phyloP scores from a whole-genome alignment of 2,888 invertebrate genomes.

The Trichogramma dendrolimi region DNA sequence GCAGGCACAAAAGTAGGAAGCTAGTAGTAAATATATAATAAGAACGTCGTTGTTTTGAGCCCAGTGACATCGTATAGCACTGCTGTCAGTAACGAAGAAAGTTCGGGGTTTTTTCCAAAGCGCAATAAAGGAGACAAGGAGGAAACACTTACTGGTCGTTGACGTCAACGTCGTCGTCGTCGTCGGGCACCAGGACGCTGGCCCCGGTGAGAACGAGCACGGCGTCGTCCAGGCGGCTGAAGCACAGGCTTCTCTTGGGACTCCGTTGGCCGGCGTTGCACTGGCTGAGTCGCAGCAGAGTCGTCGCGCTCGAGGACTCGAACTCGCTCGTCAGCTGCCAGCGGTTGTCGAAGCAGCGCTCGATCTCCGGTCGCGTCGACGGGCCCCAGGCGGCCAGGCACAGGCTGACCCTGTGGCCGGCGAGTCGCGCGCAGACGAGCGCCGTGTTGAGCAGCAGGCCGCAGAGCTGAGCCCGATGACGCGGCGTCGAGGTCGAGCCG shows the following conservation, averaged over 20 bases:
- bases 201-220: slow-evolving; percentile 6
- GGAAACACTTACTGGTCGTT: too few species aligned
- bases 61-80: too few species aligned
- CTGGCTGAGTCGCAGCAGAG: too few species aligned
- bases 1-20: too few species aligned
- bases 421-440: slow-evolving; percentile 5
- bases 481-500: slow-evolving; percentile 33
- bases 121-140: too few species aligned
- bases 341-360: slow-evolving; percentile 31
- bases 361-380: slow-evolving; percentile 9
- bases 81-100: too few species aligned
- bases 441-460: slow-evolving; percentile 36
- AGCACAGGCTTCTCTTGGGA: slow-evolving; percentile 7
- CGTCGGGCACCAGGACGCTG: not conserved
- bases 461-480: slow-evolving; percentile 31
- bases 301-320: not conserved
- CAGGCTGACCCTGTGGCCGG: not conserved
- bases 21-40: too few species aligned
- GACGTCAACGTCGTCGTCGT: not conserved
- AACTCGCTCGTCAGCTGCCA: slow-evolving; percentile 22
- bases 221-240: slow-evolving; percentile 17
- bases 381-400: slow-evolving; percentile 1
- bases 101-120: too few species aligned
- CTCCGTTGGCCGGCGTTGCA: not conserved
- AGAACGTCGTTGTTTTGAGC: too few species aligned